These are phyloP conservation scores for Megalurothrips usitatus DNA, from an alignment of 2,888 invertebrate genomes.

Conservation along the genomic window DNA sequence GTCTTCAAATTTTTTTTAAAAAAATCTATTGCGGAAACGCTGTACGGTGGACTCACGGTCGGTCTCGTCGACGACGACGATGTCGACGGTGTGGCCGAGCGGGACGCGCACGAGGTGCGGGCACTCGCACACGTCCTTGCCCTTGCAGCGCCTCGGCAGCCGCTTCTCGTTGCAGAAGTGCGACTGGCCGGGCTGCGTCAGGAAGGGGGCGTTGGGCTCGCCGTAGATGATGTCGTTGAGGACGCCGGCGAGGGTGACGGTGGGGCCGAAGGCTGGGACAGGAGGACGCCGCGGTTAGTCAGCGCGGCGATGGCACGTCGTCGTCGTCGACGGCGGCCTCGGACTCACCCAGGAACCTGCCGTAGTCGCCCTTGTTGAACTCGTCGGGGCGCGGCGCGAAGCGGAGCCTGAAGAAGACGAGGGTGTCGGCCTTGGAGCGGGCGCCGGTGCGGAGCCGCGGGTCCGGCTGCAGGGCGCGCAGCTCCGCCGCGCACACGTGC, in stretches of 20 bases:
- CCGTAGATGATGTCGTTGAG: background rate
- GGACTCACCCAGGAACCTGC: background rate
- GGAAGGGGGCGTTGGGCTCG: background rate
- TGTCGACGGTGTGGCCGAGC: background rate
- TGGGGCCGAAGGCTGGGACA: background rate
- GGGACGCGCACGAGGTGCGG: background rate
- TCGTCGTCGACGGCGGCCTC: background rate
- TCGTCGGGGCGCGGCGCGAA: background rate
- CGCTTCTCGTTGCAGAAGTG: background rate
- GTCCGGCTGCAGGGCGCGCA: background rate
- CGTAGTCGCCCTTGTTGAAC: background rate
- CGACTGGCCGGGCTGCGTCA: background rate
- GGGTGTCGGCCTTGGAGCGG: background rate
- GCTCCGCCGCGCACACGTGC: background rate
- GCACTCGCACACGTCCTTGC: background rate
- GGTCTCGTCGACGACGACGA: background rate
- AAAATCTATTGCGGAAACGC: too few relatives aligned
- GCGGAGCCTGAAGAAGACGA: constrained; percentile 9
- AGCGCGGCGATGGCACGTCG: background rate
- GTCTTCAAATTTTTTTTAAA: too few relatives aligned
- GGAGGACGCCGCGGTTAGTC: too few relatives aligned
- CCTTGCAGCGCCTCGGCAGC: background rate
- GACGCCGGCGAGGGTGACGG: background rate
- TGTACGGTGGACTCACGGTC: background rate
- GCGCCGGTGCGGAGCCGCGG: background rate